Evolutionary conservation across 2,797 vertebrate genomes (phyloP).

Genomic region (Myiothlypis coronata): DNA sequence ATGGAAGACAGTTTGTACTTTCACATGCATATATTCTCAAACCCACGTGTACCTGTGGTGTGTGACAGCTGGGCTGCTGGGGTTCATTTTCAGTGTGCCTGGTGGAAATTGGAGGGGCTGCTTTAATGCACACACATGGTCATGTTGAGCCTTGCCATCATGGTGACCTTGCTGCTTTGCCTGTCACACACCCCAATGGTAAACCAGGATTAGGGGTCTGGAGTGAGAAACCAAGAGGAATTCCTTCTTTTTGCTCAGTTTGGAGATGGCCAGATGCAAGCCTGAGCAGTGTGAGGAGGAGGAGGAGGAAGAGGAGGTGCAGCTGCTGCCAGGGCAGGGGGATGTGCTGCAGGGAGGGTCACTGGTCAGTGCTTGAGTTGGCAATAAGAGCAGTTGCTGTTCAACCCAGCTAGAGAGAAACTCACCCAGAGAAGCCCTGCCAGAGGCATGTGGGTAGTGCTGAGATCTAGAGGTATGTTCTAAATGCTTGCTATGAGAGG

Average conservation of each 20-base stretch:
- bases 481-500: rapidly evolving
- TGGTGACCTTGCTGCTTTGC: background rate
- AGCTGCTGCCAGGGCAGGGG: background rate
- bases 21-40: background rate
- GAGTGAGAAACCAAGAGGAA: background rate
- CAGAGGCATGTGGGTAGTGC: rapidly evolving
- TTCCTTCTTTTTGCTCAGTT: background rate
- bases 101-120: background rate
- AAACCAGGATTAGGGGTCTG: too few relatives aligned
- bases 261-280: background rate
- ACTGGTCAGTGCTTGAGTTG: background rate
- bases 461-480: background rate
- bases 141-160: background rate
- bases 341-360: background rate
- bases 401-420: background rate
- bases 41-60: rapidly evolving
- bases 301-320: background rate
- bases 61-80: background rate
- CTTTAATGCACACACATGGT: rapidly evolving
- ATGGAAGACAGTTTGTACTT: background rate
- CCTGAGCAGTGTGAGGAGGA: background rate
- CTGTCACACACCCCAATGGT: rapidly evolving
- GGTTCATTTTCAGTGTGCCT: background rate
- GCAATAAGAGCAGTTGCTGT: background rate
- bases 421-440: background rate